Evolutionary conservation across 2,888 invertebrate species (phyloP), one percentile per base, ranked within the genome.

Genomic region (Panorpa germanica): DNA sequence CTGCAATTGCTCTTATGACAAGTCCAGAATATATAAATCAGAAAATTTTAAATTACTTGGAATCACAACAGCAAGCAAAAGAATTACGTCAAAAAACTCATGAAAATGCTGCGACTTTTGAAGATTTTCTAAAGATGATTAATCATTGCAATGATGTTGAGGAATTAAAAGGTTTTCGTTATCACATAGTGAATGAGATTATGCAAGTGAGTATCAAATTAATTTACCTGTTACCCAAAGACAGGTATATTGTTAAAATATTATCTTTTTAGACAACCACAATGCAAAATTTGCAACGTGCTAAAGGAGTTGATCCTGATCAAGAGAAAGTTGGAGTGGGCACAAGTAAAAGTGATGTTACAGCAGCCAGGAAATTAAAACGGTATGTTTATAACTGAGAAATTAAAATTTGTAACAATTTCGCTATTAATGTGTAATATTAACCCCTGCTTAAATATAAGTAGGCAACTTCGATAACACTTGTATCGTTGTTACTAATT

Each of bases 1-100:
- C 83, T 30, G 68, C 77, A 34, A 74, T 90, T 43, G 76, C 88
- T 46, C 61, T 76, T 44, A 53, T 90, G 24, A 85, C 85, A 5
- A 82, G 88, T 47, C 86, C 90, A 5, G 86, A 88, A 56, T 86
- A 82, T 48, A 80, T 90, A 42, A 90, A 90, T 52, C 76, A 76
- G 48, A 81, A 82, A 51, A 70, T 90, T 35, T 65, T 86, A 32
- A 66, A 70, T 38, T 85, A 83, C 48, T 67, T 90, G 37, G 75
- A 82, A 49, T 75, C 77, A 13, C 77, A 83, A 38, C 71, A 81
- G 43, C 68, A 75, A 32, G 68, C 74, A 1, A 70, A 74, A 31
- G 75, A 77, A 13, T 73, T 82, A 51, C 81, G 81, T 40, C 65
- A 74, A 28, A 65, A 75, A 38, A 82, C 81, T 2, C 83, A 83